A percentile compares a stretch with the other conserved stretches of the same genome.
Evolutionary conservation across 1,140 invertebrate species (phyloP).

Genomic region (Drosophila pruinosa): DNA sequence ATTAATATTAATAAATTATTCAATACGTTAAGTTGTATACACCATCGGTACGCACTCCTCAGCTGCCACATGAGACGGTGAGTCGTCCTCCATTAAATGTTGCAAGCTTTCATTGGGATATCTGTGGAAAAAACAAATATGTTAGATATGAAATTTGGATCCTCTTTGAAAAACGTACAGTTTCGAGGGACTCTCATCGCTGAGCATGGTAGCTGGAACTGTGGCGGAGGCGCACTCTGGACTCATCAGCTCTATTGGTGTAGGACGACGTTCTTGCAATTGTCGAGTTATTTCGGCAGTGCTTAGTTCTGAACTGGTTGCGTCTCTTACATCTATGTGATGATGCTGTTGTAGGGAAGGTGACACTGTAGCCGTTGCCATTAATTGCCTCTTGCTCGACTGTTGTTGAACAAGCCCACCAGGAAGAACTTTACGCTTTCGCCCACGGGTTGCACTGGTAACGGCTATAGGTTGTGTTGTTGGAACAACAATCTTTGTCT

Average conservation of each 20-base stretch:
- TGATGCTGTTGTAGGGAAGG: constrained; percentile 50
- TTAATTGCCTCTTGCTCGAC: constrained; percentile 30
- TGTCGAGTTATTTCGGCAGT: constrained; percentile 95
- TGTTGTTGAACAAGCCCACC: constrained; percentile 15
- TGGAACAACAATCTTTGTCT: not conserved
- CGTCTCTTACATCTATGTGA: constrained; percentile 83
- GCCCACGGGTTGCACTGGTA: constrained; percentile 60
- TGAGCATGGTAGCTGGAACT: constrained; percentile 96
- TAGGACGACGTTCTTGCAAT: constrained; percentile 91
- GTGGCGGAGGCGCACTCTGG: constrained; percentile 93
- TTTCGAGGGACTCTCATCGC: constrained; percentile 87
- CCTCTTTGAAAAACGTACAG: constrained; percentile 30
- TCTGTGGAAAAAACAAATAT: constrained; percentile 84
- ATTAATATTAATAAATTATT: not conserved
- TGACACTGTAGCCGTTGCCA: constrained; percentile 38
- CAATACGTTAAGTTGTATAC: constrained; percentile 61
- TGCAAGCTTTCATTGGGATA: constrained; percentile 88
- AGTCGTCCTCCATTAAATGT: constrained; percentile 87
- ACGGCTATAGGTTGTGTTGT: constrained; percentile 15
- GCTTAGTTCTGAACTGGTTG: constrained; percentile 86
- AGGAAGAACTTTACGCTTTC: constrained; percentile 61
- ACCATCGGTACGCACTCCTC: constrained; percentile 88
- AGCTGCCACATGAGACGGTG: constrained; percentile 88
- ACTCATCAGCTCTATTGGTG: constrained; percentile 89
- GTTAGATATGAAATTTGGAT: not conserved